Evolutionary conservation across 2,113 vertebrate genomes (phyloP).

Genomic region (Caretta caretta): DNA sequence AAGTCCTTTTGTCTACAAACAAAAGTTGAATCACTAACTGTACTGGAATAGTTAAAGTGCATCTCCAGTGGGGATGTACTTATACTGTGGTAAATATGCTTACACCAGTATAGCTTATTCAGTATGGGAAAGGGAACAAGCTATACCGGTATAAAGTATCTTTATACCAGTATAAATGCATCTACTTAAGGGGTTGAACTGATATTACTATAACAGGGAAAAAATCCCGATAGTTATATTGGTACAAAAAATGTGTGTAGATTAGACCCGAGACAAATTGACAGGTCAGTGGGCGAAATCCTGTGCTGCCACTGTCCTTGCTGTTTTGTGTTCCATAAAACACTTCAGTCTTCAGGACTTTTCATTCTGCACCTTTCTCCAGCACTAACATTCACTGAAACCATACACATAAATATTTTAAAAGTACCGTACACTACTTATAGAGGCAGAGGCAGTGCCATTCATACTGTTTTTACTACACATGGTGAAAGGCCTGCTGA

Average conservation of each 20-base stretch:
- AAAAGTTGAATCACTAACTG: background rate
- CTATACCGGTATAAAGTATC: too few species aligned
- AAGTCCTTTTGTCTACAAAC: background rate
- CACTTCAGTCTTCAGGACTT: background rate
- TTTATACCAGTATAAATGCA: too few species aligned
- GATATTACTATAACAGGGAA: background rate
- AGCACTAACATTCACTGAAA: background rate
- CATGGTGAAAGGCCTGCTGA: background rate
- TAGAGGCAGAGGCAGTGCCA: background rate
- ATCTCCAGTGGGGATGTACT: fast-evolving
- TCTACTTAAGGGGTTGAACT: too few species aligned
- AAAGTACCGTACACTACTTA: background rate
- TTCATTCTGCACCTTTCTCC: background rate
- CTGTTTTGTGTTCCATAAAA: background rate
- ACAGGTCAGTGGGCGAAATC: too few species aligned
- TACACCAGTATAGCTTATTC: background rate
- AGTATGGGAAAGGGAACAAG: background rate
- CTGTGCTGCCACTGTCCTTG: background rate
- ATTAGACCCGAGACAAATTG: background rate
- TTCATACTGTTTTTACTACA: background rate
- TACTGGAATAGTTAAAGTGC: background rate
- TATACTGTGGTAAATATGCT: background rate
- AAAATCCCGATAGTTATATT: background rate
- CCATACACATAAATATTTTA: background rate
- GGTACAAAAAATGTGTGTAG: background rate